Base-by-base conservation (phyloP, 2,113 vertebrate species). In the Leiothrix lutea region DNA sequence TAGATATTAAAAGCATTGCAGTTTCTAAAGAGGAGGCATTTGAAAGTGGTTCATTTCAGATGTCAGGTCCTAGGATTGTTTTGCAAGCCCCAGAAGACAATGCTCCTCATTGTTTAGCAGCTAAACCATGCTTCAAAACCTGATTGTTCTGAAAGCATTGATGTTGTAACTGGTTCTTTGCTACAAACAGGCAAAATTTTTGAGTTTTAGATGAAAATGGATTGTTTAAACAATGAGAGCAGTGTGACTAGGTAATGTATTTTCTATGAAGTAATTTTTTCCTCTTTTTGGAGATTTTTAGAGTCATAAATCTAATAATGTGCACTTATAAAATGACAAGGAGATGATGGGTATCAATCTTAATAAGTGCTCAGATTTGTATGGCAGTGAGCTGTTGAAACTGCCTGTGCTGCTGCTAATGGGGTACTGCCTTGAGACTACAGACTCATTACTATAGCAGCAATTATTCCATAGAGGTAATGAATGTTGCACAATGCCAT, bases 391-490 rank as follows among this genome's bases (percentile, higher is more conserved):
- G 61, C 86, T 92, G 62, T 62, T 95, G 84, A 56, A 93, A 73
- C 74, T 83, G 86, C 44, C 60, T 86, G 54, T 74, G 57, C 86
- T 95, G 87, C 70, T 80, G 66, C 88, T 94, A 89, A 73, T 96
- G 90, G 78, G 90, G 73, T 70, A 29, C 77, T 75, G 47, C 45
- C 74, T 88, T 78, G 88, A 83, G 96, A 80, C 53, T 88, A 48
- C 90, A 94, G 90, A 53, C 70, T 86, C 94, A 54, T 35, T 92
- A 80, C 75, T 95, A 50, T 29, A 95, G 69, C 73, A 94, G 93
- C 47, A 84, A 23, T 75, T 87, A 80, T 62, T 72, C 54, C 9
- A 14, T 83, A 22, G 21, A 72, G 94, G 48, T 93, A 80, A 93
- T 91, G 93, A 53, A 72, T 90, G 40, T 94, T 42, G 47, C 64